Base-by-base conservation (phyloP, 2,888 invertebrate species). In the Drosophila prolongata region DNA sequence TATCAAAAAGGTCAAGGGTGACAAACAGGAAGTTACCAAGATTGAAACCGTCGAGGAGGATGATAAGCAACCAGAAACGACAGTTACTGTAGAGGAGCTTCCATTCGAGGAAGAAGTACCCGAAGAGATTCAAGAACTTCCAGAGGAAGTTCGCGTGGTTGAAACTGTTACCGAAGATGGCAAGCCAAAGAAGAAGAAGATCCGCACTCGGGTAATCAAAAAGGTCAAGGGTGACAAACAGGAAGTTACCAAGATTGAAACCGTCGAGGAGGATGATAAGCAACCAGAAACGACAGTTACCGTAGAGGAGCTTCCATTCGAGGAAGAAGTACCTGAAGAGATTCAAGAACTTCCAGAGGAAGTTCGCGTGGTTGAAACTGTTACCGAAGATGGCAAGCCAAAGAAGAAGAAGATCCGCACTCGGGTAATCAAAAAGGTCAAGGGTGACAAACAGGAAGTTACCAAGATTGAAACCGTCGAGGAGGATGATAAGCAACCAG, bases 211-310 rank as follows among this genome's bases (percentile, higher is more conserved):
- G 3, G 67, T 77, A 6, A 74, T 77, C 42, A 77, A 77, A 46
- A 77, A 77, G 67, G 52, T 77, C 14, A 77, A 74, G 70, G 77
- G 76, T 13, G 77, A 77, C 58, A 77, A 69, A n/a, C 77, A 77
- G 55, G 77, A 77, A 34, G 77, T 77, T 14, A 77, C 77, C 16
- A 77, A 77, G 44, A 77, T 77, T 37, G 77, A 77, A 64, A 77
- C 77, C 10, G 64, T 77, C 16, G 77, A 77, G 24, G 74, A 77
- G 5, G 77, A 77, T 61, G 77, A 74, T 44, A 77, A 70, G 3
- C 34, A 27, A n/a, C 58, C 77, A 1, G 70, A 77, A 30, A 77
- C 77, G 8, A 77, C 77, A 0, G 77, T 77, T 2, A 77, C 77
- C 2, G 70, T 77, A 0, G 58, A 77, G 14, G 77, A 77, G 30